Evolutionary conservation across 2,888 invertebrate species (phyloP).

Genomic region (Kryphioiulus occultus): DNA sequence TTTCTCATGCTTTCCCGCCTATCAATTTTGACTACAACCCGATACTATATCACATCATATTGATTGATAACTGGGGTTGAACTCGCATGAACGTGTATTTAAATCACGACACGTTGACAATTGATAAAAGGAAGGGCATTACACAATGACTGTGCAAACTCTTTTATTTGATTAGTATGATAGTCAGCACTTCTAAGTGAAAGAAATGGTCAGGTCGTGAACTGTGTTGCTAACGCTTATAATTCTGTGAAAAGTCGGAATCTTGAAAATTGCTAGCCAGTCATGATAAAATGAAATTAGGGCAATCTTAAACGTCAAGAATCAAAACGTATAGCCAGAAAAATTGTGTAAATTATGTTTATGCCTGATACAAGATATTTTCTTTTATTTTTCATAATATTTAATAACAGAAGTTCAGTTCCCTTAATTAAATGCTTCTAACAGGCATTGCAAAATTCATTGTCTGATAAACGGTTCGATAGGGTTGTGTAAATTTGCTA

Average conservation of each 20-base stretch:
- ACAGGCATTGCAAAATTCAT: no score
- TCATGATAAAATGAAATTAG: background rate
- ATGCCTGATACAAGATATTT: no score
- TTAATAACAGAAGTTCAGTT: no score
- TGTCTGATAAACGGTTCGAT: no score
- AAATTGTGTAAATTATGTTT: no score
- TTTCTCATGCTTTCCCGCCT: no score
- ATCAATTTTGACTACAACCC: background rate
- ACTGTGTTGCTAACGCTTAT: background rate
- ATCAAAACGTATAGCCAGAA: no score
- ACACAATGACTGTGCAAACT: background rate
- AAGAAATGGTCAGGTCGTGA: background rate
- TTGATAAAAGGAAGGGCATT: background rate
- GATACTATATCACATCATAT: background rate
- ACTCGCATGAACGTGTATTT: background rate
- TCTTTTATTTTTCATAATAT: no score
- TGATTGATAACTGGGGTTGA: background rate
- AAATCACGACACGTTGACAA: background rate
- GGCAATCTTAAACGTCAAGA: background rate
- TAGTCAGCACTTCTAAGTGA: background rate
- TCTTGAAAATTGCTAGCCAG: background rate
- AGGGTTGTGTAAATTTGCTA: no score
- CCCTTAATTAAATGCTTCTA: no score
- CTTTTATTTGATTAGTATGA: background rate
- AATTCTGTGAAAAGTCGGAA: background rate